Base-by-base conservation (phyloP, 2,113 vertebrate species). In the Amblyornis subalaris region DNA sequence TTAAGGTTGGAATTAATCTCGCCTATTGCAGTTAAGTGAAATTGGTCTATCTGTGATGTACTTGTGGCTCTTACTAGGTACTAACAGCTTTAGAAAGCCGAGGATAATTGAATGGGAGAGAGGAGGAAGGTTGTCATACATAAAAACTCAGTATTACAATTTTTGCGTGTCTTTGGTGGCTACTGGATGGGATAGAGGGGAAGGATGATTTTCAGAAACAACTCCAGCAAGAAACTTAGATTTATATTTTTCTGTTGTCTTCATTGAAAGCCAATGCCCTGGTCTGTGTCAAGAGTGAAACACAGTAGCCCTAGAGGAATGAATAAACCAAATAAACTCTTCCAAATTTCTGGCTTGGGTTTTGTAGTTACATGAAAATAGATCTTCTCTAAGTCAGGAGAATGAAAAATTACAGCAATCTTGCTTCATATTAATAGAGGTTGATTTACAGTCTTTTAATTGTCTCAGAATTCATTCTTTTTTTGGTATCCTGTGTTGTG, bases 331-430 rank as follows among this genome's bases (percentile, higher is more conserved):
- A 85, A 82, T 69, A 85, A 87, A 79, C 21, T 61, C 36, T 47
- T 82, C 45, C 13, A 38, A 61, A 76, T 85, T 64, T 93, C 80
- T 95, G 85, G 77, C 74, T 54, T 72, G 33, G 13, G 14, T 94
- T 91, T 93, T 93, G 25, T 57, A 72, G 36, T 89, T 79, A 82
- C 14, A 47, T 66, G 58, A 90, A 94, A 85, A 94, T 36, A 87
- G 62, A 88, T 91, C 40, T 91, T 73, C 71, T 38, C 18, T 65
- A 62, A 85, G n/a, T 45, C 40, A 79, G 16, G 20, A 57, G 17
- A 85, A 62, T 69, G 45, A 90, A 93, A 94, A 77, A 66, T 61
- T 65, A 25, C 48, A 82, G 55, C 10, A 48, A 45, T 57, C 16
- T 72, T 85, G 21, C 26, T 89, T 47, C 14, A 23, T 86, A 57